A percentile compares a stretch with the other conserved stretches of the same genome.
phyloP scores from a whole-genome alignment of 2,888 invertebrate species.

The Hetaerina titia region DNA sequence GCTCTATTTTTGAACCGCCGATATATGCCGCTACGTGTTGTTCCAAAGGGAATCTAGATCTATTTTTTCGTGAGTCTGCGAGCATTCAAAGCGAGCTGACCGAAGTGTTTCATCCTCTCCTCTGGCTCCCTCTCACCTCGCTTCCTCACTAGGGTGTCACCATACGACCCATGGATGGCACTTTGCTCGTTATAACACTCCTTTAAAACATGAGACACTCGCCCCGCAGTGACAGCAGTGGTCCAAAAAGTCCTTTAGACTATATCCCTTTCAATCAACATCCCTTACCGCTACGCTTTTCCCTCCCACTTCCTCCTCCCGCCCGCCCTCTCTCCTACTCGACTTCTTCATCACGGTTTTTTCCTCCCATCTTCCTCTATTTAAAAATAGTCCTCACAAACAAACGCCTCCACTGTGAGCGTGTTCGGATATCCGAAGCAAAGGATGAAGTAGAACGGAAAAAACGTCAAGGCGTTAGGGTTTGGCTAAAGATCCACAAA shows the following conservation, averaged over 20 bases:
- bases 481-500: too few species aligned
- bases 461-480: background rate
- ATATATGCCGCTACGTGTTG: background rate
- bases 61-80: background rate
- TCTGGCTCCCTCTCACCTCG: background rate
- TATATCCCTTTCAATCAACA: slow-evolving; percentile 58
- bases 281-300: background rate
- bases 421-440: background rate
- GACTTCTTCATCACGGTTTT: slow-evolving; percentile 33
- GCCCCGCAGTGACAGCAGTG: background rate
- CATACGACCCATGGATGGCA: background rate
- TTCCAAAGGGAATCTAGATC: slow-evolving; percentile 7
- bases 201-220: background rate
- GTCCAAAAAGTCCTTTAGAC: slow-evolving; percentile 25
- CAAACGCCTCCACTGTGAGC: slow-evolving; percentile 19
- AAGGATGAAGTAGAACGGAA: background rate
- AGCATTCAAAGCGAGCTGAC: background rate
- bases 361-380: background rate
- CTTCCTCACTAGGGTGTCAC: background rate
- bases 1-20: background rate
- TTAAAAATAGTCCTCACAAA: slow-evolving; percentile 53
- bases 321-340: background rate
- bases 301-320: background rate
- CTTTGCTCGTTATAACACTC: slow-evolving; percentile 17
- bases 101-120: background rate